Base-by-base conservation (phyloP, 2,888 invertebrate genomes). In the Ophioninae sp. region DNA sequence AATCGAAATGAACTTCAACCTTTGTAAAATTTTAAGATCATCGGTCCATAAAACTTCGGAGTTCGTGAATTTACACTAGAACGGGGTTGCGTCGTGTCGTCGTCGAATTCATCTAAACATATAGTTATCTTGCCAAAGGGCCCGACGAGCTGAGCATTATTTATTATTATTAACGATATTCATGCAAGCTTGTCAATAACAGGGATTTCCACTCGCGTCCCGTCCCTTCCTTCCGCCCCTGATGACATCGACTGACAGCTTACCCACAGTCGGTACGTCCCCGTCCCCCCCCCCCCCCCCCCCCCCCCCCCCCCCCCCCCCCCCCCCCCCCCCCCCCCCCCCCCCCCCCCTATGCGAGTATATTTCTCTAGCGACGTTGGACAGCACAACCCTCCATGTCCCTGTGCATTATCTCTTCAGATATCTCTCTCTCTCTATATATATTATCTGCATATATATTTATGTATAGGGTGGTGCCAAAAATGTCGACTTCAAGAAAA, bases 141-240 rank as follows among this genome's bases (percentile, higher is more conserved):
- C 63, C 63, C 23, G 51, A 83, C 64, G 67, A 63, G 67, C 72
- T 56, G 72, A 58, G 81, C 83, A 90, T 89, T 90, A 91, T 90
- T 91, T 89, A 90, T 90, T 89, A 90, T 90, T 90, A 90, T 90
- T 90, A 90, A 89, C 90, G 88, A 89, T 91, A 91, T 91, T 90
- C 90, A 89, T 88, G 87, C 79, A 51, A 85, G 88, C 88, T 90
- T 90, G 91, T 92, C 92, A 91, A 90, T 91, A 90, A 89, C 92
- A 92, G 90, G 86, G 88, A 88, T 89, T 90, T 91, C 91, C 91
- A 91, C 90, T 91, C 88, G 88, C 79, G 74, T 67, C 13, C 61
- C 65, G 41, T 30, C 39, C 22, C 37, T 13, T 23, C 17, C 67
- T 6, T 56, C 51, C 67, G 13, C 41, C 75, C 20, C 74, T 67